phyloP scores from a whole-genome alignment of 2,888 invertebrate species.

The Seira ritae region DNA sequence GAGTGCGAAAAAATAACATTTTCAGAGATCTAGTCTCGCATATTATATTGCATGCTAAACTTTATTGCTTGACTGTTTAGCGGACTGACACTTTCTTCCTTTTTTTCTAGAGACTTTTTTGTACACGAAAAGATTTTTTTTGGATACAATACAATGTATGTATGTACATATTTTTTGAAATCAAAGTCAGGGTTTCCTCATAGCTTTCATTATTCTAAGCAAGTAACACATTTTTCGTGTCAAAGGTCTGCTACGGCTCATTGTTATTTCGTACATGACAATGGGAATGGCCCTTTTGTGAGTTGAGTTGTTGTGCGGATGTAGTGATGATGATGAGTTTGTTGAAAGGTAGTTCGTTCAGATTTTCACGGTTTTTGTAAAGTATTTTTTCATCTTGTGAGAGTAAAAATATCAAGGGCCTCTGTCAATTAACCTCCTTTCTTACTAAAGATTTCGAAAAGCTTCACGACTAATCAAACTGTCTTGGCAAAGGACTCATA shows the following conservation, averaged over 20 bases:
- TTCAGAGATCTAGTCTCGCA: background rate
- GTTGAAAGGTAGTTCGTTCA: background rate
- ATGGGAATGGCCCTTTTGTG: conserved; percentile 2
- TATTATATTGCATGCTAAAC: background rate
- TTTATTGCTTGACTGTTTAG: background rate
- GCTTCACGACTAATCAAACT: background rate
- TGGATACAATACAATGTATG: background rate
- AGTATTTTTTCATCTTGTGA: background rate
- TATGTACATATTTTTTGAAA: background rate
- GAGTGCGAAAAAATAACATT: conserved; percentile 19
- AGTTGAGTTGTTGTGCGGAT: background rate
- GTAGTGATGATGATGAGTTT: background rate
- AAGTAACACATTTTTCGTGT: conserved; percentile 30
- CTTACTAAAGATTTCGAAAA: background rate
- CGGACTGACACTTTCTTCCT: background rate
- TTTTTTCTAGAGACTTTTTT: too few species aligned
- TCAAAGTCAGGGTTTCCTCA: conserved; percentile 1
- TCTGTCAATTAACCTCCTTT: conserved; percentile 8
- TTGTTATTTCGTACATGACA: conserved; percentile 38
- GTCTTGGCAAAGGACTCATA: background rate
- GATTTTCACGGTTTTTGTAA: conserved; percentile 2
- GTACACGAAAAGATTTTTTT: background rate
- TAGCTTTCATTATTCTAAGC: background rate
- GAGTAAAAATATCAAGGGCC: conserved; percentile 11
- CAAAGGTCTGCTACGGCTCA: conserved; percentile 44